phyloP scores from a whole-genome alignment of 2,113 vertebrate species.

The Perca flavescens region DNA sequence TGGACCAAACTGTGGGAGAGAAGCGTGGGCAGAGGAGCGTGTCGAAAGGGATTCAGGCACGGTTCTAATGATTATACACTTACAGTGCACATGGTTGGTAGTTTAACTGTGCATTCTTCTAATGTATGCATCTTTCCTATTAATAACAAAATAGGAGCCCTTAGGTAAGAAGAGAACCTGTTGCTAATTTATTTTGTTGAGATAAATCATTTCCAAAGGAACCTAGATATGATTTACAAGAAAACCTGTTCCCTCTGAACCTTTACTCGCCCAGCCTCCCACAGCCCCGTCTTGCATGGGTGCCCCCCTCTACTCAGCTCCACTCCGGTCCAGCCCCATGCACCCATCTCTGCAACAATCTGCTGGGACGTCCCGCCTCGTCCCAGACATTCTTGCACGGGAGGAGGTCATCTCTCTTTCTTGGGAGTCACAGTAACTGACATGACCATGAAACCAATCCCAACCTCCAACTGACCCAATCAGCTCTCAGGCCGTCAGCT shows the following conservation, averaged over 20 bases:
- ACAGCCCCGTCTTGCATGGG: slow-evolving; percentile 51
- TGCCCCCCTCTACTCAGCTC: slow-evolving; percentile 43
- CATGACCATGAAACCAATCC: slow-evolving; percentile 42
- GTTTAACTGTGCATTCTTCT: background rate
- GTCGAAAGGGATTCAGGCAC: slow-evolving; percentile 1
- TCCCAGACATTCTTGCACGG: slow-evolving; percentile 59
- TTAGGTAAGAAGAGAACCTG: background rate
- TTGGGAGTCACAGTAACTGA: slow-evolving; percentile 45
- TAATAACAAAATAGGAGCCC: background rate
- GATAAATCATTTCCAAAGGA: background rate
- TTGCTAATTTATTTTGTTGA: background rate
- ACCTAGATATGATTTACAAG: background rate
- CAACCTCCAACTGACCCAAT: slow-evolving; percentile 62
- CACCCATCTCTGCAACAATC: slow-evolving; percentile 61
- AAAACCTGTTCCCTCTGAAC: slow-evolving; percentile 5
- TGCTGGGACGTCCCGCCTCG: slow-evolving; percentile 34
- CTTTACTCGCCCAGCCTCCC: slow-evolving; percentile 37
- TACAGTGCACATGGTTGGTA: background rate
- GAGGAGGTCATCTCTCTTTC: slow-evolving; percentile 41
- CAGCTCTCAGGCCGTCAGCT: slow-evolving; percentile 56
- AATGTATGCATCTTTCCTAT: background rate
- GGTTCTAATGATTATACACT: background rate
- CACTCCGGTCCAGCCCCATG: slow-evolving; percentile 56
- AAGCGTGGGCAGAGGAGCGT: slow-evolving; percentile 31
- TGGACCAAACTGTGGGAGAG: slow-evolving; percentile 62